These are phyloP conservation scores for Metaphire vulgaris DNA, from an alignment of 1,140 invertebrate species.

Conservation along the genomic window DNA sequence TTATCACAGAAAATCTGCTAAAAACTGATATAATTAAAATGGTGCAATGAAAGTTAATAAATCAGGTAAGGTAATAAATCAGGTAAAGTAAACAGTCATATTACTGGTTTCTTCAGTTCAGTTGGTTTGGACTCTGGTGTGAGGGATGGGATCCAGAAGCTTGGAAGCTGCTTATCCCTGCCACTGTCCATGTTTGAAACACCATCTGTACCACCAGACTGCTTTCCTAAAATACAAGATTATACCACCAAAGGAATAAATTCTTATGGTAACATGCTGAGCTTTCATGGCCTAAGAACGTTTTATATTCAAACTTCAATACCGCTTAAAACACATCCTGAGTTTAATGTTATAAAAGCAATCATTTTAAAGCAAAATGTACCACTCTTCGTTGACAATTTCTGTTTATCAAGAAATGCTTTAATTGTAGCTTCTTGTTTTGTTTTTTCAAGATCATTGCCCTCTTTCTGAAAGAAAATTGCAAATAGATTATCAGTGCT, in stretches of 20 bases:
- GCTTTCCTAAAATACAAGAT: neutral
- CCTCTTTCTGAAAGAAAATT: conserved; percentile 53
- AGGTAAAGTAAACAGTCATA: too few species aligned
- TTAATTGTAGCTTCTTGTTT: conserved; percentile 65
- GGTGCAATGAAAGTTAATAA: too few species aligned
- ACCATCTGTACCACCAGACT: conserved; percentile 16
- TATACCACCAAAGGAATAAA: too few species aligned
- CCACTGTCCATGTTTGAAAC: conserved; percentile 49
- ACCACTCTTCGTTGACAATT: conserved; percentile 60
- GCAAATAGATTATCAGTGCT: conserved; percentile 16
- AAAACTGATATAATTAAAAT: too few species aligned
- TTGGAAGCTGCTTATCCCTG: conserved; percentile 71
- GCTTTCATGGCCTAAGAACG: too few species aligned
- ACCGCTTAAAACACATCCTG: too few species aligned
- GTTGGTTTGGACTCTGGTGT: conserved; percentile 60
- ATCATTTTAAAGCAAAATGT: neutral
- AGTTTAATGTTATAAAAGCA: too few species aligned
- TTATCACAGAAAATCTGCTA: too few species aligned
- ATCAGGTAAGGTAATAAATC: too few species aligned
- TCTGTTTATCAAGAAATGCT: conserved; percentile 55
- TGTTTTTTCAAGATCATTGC: conserved; percentile 61
- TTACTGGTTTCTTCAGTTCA: conserved; percentile 70
- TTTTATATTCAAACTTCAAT: too few species aligned
- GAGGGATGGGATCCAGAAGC: conserved; percentile 94
- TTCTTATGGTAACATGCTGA: too few species aligned